phyloP scores from a whole-genome alignment of 2,888 invertebrate species.

The Baronia brevicornis region DNA sequence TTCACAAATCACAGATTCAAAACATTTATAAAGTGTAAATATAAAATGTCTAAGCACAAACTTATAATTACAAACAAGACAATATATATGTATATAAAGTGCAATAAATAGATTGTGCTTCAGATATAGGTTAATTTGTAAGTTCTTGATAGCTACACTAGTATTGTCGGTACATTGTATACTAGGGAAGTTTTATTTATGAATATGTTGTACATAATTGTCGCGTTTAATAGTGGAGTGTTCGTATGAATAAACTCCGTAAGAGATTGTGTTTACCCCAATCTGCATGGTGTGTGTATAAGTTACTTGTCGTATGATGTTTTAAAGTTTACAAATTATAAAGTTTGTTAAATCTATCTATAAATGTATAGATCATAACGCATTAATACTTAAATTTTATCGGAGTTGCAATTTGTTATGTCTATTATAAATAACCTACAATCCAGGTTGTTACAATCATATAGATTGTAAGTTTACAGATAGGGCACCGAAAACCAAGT shows the following conservation, averaged over 20 bases:
- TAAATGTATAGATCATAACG: no score
- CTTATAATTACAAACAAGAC: constrained; percentile 32
- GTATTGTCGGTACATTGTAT: constrained; percentile 19
- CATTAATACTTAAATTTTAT: constrained; percentile 2
- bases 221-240: constrained; percentile 3
- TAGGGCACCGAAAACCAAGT: constrained; percentile 11
- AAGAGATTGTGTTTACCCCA: constrained; percentile 4
- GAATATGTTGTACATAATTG: constrained; percentile 11
- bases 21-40: no score
- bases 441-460: no score
- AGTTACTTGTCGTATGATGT: no score
- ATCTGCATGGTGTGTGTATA: background rate
- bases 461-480: background rate
- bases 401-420: no score
- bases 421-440: no score
- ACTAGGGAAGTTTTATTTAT: constrained; percentile 8
- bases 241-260: background rate
- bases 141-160: constrained; percentile 22
- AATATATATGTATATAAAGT: constrained; percentile 37
- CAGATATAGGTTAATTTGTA: constrained; percentile 18
- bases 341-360: no score
- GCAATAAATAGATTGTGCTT: constrained; percentile 41
- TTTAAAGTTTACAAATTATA: no score
- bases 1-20: no score
- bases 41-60: no score